Evolutionary conservation across 2,797 vertebrate species (phyloP), one percentile per base, ranked within the genome.

Genomic region (Manis javanica): DNA sequence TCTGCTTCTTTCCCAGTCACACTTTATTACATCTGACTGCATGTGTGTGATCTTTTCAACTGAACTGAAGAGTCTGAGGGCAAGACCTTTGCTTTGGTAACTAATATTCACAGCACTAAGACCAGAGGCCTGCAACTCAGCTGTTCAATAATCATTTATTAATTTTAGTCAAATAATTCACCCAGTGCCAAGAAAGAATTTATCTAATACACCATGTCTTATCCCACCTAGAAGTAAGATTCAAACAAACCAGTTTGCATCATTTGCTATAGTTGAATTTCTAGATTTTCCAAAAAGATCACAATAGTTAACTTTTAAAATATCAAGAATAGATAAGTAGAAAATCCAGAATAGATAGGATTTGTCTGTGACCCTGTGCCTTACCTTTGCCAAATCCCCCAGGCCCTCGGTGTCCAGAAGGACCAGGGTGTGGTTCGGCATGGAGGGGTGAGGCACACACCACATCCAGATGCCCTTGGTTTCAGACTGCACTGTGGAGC

Each of bases 401-500:
- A 98, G 93, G 0, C 98, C 98, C 71, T 99, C 98, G 0, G 98
- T 98, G 61, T 98, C 98, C 92, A 98, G 96, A 83, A 99, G 98
- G 71, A 98, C 97, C 59, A 98, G 96, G 1, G 95, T 97, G 55
- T 90, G 83, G 3, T 95, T 86, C 13, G 51, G 71, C 42, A 79
- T 89, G 2, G 2, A 10, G 19, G 97, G 98, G 72, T 98, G 98
- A 42, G 98, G 92, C 1, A 97, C 0, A 39, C 97, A 98, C 98
- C 98, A 98, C 95, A 98, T 98, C 98, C 98, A 98, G 95, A 98
- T 98, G 72, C 98, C 98, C 42, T 98, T 98, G 77, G 98, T 98
- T 91, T 97, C 34, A 14, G 98, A 98, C 87, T 98, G 96, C 37
- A 99, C 91, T 0, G 98, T 98, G 46, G 95, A 96, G 0, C 98